Evolutionary conservation across 2,888 invertebrate genomes (phyloP).

Genomic region (Tinea trinotella): DNA sequence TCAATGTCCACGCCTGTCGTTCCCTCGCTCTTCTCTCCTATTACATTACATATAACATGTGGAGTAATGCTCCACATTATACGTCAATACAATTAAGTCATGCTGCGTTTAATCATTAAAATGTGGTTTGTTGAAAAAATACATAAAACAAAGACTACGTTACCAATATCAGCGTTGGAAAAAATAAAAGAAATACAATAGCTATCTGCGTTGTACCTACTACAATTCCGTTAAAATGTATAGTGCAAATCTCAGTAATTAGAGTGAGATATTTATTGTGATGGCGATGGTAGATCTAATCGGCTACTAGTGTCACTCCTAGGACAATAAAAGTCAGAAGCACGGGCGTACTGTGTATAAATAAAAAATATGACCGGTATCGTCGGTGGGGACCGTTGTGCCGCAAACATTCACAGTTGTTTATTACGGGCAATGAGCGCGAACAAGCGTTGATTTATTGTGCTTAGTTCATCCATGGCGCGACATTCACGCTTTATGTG

Average conservation of each 20-base stretch:
- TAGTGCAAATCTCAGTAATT: neutral
- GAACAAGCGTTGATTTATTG: constrained; percentile 15
- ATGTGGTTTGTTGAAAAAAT: too few relatives aligned
- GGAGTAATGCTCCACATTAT: too few relatives aligned
- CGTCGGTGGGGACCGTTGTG: constrained; percentile 7
- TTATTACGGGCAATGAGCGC: constrained; percentile 16
- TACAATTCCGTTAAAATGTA: neutral
- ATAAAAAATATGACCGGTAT: constrained; percentile 15
- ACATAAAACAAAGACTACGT: too few relatives aligned
- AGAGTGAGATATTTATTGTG: neutral
- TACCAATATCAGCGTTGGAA: too few relatives aligned
- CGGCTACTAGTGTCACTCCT: constrained; percentile 15
- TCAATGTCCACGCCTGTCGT: too few relatives aligned
- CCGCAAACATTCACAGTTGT: constrained; percentile 14
- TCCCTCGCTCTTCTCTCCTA: too few relatives aligned
- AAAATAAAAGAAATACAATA: too few relatives aligned
- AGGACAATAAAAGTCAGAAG: constrained; percentile 16
- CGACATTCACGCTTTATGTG: neutral
- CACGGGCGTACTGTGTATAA: constrained; percentile 10
- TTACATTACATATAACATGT: too few relatives aligned
- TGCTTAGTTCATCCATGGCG: constrained; percentile 9
- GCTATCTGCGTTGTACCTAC: too few relatives aligned
- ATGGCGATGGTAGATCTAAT: constrained; percentile 5
- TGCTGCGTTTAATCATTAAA: too few relatives aligned
- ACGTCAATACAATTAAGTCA: too few relatives aligned